Percentiles rank a stretch among this genome's conserved stretches.
Evolutionary conservation across 1,140 invertebrate genomes (phyloP).

Genomic region (Ectropis grisescens): DNA sequence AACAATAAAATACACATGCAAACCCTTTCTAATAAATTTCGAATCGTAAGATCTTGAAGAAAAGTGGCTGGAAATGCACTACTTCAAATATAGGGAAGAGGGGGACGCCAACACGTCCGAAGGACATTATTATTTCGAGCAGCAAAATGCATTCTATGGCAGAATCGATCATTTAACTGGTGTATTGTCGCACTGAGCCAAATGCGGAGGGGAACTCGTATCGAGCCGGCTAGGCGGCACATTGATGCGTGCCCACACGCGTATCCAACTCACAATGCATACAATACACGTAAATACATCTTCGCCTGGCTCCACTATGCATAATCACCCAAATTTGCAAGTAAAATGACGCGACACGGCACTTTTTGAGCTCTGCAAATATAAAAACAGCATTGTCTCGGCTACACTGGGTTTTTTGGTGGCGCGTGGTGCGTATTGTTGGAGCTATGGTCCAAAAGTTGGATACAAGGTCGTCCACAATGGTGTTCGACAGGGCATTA

Average conservation of each 20-base stretch:
- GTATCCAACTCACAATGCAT: slow-evolving; percentile 35
- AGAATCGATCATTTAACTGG: slow-evolving; percentile 24
- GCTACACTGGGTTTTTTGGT: slow-evolving; percentile 24
- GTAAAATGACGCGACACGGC: slow-evolving; percentile 42
- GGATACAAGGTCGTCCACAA: slow-evolving; percentile 6
- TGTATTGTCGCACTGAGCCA: slow-evolving; percentile 27
- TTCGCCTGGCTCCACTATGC: slow-evolving; percentile 44
- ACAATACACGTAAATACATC: slow-evolving; percentile 60
- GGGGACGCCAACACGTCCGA: slow-evolving; percentile 11
- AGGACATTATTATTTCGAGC: slow-evolving; percentile 15
- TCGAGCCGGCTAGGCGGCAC: slow-evolving; percentile 13
- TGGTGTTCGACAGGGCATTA: slow-evolving; percentile 21
- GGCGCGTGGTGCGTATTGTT: slow-evolving; percentile 1
- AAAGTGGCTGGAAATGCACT: too few species aligned
- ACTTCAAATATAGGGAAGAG: too few species aligned
- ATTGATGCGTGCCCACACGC: slow-evolving; percentile 38
- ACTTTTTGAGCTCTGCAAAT: slow-evolving; percentile 50
- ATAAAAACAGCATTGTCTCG: slow-evolving; percentile 44
- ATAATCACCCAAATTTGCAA: slow-evolving; percentile 61
- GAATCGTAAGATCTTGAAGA: too few species aligned
- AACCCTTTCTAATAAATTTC: too few species aligned
- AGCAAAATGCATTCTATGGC: slow-evolving; percentile 18
- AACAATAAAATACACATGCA: slow-evolving; percentile 20
- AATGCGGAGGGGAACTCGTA: too few species aligned
- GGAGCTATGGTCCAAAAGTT: too few species aligned